These are phyloP conservation scores for Andrena fulva DNA, from an alignment of 2,888 invertebrate genomes.

Conservation along the genomic window DNA sequence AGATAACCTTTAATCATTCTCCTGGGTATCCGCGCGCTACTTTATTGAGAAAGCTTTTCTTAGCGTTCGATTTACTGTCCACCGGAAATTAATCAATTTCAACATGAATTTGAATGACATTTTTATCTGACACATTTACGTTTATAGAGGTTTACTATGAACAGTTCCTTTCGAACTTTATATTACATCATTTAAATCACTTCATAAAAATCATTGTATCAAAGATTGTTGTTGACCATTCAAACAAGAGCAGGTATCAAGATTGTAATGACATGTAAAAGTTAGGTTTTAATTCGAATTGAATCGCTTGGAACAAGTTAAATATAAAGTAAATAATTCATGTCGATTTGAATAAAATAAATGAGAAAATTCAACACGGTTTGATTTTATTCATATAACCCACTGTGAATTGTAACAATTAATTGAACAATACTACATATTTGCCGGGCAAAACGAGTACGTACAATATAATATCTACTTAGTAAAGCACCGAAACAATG, in stretches of 20 bases:
- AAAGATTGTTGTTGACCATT: not conserved
- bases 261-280: not conserved
- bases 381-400: not conserved
- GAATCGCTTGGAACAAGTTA: not conserved
- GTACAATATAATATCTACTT: no score
- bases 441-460: no score
- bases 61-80: not conserved
- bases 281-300: no score
- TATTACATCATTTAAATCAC: not conserved
- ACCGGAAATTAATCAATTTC: not conserved
- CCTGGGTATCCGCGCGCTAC: not conserved
- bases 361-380: not conserved
- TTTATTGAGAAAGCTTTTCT: constrained; percentile 1
- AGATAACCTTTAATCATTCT: constrained; percentile 30
- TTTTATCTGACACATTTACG: not conserved
- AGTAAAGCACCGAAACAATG: no score
- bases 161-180: not conserved
- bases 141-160: not conserved
- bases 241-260: not conserved
- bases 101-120: not conserved
- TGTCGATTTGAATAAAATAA: not conserved
- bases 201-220: not conserved
- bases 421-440: not conserved
- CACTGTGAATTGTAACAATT: not conserved
- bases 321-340: not conserved